Conservation (phyloP, 2,888 invertebrate genomes). For the Phorcus lineatus region DNA sequence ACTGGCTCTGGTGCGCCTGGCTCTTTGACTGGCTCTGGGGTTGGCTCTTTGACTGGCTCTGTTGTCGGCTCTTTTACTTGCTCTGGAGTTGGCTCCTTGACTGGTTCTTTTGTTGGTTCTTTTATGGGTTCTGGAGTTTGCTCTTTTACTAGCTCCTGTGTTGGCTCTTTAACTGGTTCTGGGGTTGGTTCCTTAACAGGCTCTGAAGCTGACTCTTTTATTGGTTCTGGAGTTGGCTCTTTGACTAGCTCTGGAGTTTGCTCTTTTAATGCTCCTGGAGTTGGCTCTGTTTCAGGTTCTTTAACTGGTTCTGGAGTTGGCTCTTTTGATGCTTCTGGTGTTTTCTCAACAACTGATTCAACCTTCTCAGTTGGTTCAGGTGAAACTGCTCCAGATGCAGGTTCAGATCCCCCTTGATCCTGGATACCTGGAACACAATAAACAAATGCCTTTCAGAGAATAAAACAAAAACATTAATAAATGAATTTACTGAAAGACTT, state of each 20-base stretch:
- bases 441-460: background rate
- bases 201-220: background rate
- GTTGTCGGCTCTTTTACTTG: background rate
- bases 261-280: background rate
- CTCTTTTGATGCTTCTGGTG: background rate
- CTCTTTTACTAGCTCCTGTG: background rate
- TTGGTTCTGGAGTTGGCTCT: background rate
- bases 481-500: too few species aligned
- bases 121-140: background rate
- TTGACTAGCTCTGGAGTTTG: background rate
- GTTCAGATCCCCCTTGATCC: slow-evolving; percentile 30
- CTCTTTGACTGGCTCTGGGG: background rate
- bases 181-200: background rate
- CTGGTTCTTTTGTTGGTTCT: slow-evolving; percentile 8
- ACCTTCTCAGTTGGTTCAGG: slow-evolving; percentile 17
- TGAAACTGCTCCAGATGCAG: slow-evolving; percentile 25
- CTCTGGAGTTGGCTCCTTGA: slow-evolving; percentile 16
- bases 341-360: background rate
- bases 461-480: background rate
- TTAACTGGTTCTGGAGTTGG: background rate
- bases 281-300: background rate
- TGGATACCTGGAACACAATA: background rate
- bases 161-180: background rate
- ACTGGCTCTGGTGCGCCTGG: slow-evolving; percentile 23
- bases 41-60: background rate